Evolutionary conservation across 2,888 invertebrate genomes (phyloP).

Genomic region (Camponotus fellah): DNA sequence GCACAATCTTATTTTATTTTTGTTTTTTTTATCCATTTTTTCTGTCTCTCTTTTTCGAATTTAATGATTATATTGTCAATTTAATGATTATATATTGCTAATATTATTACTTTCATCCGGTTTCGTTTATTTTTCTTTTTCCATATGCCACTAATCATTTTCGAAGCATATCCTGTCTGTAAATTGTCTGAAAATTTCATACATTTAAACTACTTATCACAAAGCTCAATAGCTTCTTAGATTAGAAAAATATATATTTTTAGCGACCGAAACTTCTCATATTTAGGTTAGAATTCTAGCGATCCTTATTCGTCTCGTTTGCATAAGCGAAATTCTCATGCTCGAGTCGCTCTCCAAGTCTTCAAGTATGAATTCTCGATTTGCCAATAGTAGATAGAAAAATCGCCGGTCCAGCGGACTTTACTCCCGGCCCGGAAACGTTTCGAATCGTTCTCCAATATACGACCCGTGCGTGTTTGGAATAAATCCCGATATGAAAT

Average conservation of each 20-base stretch:
- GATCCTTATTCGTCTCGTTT: background rate
- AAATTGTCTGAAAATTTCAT: background rate
- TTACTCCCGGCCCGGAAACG: slow-evolving; percentile 27
- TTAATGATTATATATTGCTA: too few species aligned
- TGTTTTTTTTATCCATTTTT: background rate
- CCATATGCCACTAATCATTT: slow-evolving; percentile 12
- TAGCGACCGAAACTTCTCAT: background rate
- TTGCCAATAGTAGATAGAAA: slow-evolving; percentile 45
- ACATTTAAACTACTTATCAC: background rate
- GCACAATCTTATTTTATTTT: slow-evolving; percentile 68
- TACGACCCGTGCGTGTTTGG: slow-evolving; percentile 46
- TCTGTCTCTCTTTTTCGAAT: slow-evolving; percentile 11
- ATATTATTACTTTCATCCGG: background rate
- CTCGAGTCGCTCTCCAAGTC: slow-evolving; percentile 13
- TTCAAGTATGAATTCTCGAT: slow-evolving; percentile 54
- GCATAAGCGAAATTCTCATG: slow-evolving; percentile 48
- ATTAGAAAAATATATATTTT: background rate
- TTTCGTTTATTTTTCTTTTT: slow-evolving; percentile 37
- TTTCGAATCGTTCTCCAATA: slow-evolving; percentile 66
- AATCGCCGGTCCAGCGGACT: slow-evolving; percentile 42
- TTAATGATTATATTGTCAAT: background rate
- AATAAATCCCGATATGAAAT: slow-evolving; percentile 56
- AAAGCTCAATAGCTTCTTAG: background rate
- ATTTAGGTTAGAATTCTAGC: slow-evolving; percentile 2
- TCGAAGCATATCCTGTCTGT: background rate